Conservation (phyloP, 2,797 vertebrate species). For the Esox lucius region DNA sequence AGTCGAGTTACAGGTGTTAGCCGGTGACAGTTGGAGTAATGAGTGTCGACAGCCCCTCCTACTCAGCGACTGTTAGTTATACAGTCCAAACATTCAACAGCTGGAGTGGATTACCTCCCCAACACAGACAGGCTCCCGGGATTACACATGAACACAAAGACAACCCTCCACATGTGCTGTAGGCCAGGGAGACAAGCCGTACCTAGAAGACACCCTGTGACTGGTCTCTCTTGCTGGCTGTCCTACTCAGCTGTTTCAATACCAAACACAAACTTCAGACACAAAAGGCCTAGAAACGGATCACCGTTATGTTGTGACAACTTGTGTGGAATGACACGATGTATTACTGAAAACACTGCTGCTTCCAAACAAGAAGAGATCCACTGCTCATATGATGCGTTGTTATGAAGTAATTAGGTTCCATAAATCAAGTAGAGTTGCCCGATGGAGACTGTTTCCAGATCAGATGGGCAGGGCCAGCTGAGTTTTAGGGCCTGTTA, state of each 20-base stretch:
- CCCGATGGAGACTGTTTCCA: slow-evolving; percentile 61
- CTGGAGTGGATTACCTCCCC: slow-evolving; percentile 62
- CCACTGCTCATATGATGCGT: slow-evolving; percentile 66
- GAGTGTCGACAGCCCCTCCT: slow-evolving; percentile 75
- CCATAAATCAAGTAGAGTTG: slow-evolving; percentile 70
- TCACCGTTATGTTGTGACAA: slow-evolving; percentile 68
- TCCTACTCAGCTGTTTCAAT: not conserved
- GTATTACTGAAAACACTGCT: slow-evolving; percentile 70
- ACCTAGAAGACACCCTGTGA: no score
- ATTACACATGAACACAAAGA: not conserved
- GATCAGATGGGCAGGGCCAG: slow-evolving; percentile 62
- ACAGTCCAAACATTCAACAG: slow-evolving; percentile 73
- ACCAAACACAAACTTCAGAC: slow-evolving; percentile 43
- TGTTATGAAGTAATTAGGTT: slow-evolving; percentile 67
- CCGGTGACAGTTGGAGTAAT: slow-evolving; percentile 71
- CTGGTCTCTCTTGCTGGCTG: not conserved
- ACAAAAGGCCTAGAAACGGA: slow-evolving; percentile 55
- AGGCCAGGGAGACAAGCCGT: no score
- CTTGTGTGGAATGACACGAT: slow-evolving; percentile 65
- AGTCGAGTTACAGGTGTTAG: slow-evolving; percentile 64
- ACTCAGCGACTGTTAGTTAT: slow-evolving; percentile 79
- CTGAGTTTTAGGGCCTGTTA: slow-evolving; percentile 39
- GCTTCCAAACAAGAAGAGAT: slow-evolving; percentile 70
- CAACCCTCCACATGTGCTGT: slow-evolving; percentile 7
- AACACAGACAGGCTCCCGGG: not conserved